Percentiles rank a stretch among this genome's conserved stretches.
phyloP scores from a whole-genome alignment of 2,797 vertebrate genomes.

The Eremophila alpestris region DNA sequence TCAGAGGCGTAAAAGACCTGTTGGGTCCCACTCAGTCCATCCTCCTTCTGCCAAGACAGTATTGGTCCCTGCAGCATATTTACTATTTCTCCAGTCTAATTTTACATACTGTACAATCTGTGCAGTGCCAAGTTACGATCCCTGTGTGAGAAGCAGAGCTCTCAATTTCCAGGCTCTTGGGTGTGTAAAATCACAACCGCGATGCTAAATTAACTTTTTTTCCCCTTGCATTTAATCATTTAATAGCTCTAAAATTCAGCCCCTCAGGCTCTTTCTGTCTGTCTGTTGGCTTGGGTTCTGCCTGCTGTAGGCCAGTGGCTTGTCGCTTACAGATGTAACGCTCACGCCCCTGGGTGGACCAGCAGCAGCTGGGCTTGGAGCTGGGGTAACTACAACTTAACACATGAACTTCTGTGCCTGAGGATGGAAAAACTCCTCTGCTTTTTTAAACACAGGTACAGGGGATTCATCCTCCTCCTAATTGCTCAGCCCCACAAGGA shows the following conservation, averaged over 20 bases:
- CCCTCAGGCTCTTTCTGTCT: slow-evolving; percentile 61
- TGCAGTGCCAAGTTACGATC: slow-evolving; percentile 62
- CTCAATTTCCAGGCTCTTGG: slow-evolving; percentile 67
- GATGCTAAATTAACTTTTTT: slow-evolving; percentile 63
- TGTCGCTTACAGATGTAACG: slow-evolving; percentile 35
- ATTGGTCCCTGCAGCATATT: slow-evolving; percentile 65
- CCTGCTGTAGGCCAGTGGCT: slow-evolving; percentile 63
- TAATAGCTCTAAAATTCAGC: slow-evolving; percentile 73
- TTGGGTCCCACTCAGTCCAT: slow-evolving; percentile 69
- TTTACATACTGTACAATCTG: slow-evolving; percentile 67
- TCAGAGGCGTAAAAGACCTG: slow-evolving; percentile 64
- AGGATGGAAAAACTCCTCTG: neutral
- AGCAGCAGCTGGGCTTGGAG: slow-evolving; percentile 43
- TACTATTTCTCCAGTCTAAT: slow-evolving; percentile 57
- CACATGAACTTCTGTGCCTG: neutral
- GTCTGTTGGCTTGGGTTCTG: slow-evolving; percentile 55
- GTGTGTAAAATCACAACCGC: slow-evolving; percentile 68
- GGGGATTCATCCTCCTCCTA: neutral
- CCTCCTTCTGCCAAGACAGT: slow-evolving; percentile 68
- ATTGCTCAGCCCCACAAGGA: rapidly evolving
- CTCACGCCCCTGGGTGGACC: slow-evolving; percentile 35
- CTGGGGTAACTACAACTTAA: neutral
- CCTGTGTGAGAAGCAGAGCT: slow-evolving; percentile 51
- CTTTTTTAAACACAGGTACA: neutral
- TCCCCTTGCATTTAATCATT: slow-evolving; percentile 58